Evolutionary conservation across 2,113 vertebrate genomes (phyloP), one percentile per base, ranked within the genome.

Genomic region (Anhinga anhinga): DNA sequence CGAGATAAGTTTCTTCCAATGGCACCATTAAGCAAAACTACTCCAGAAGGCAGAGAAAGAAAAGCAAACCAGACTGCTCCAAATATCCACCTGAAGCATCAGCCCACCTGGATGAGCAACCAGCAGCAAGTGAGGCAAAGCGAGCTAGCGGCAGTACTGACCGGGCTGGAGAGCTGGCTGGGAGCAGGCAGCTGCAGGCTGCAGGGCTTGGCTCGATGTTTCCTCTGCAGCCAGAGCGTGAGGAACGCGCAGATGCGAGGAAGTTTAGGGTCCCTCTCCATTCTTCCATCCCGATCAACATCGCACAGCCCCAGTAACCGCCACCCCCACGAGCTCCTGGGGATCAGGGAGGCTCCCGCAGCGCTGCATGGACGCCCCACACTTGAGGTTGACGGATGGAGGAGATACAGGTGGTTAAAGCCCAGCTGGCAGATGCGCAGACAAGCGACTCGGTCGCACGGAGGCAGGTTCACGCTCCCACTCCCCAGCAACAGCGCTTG

Each of bases 221-320:
- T 98, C 96, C 97, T 98, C 70, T 97, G 97, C 67, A 98, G 96
- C 98, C 98, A 98, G 21, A 98, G 97, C 8, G 88, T n/a, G 52
- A 98, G 97, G 76, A 98, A 96, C 23, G 98, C 80, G 92, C 97
- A 97, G 79, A 98, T 40, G 38, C 98, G 97, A 95, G 98, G 97
- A 16, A 93, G 90, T 88, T 98, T 98, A 23, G 98, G 93, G 88
- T 98, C 98, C 96, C 95, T 98, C 76, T 98, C 98, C 98, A 98
- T 98, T 10, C 61, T 97, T 92, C 98, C 94, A 83, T 95, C 82
- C 94, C 94, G 63, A 32, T 73, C 45, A 42, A 23, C 93, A 88
- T 83, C 5, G 10, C 85, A 77, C 26, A 6, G 83, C 65, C 78
- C 95, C 40, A 3, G 50, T 63, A 86, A 87, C 63, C 3, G 3